Percentiles rank a stretch among this genome's conserved stretches.
phyloP scores from a whole-genome alignment of 2,113 vertebrate species.

The Terrapene triunguis region DNA sequence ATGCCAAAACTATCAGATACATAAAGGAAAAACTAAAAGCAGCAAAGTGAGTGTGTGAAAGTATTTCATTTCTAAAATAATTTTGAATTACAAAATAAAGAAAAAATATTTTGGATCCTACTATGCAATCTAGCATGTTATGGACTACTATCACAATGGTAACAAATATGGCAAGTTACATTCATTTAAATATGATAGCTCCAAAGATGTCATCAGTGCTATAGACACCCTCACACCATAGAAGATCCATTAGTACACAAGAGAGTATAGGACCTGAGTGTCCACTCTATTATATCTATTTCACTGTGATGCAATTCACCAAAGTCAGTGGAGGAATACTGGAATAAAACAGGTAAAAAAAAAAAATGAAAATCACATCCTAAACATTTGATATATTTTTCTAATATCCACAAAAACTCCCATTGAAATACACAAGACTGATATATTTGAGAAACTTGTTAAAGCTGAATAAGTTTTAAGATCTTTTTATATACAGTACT shows the following conservation, averaged over 20 bases:
- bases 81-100: not conserved
- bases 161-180: not conserved
- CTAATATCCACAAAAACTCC: not conserved
- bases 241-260: too few species aligned
- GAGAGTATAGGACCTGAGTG: too few species aligned
- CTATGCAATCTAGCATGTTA: not conserved
- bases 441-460: not conserved
- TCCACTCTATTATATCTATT: not conserved
- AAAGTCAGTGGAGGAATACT: not conserved
- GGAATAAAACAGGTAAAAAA: not conserved
- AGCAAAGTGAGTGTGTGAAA: not conserved
- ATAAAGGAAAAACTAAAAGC: not conserved
- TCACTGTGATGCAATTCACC: not conserved
- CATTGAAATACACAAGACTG: not conserved
- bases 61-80: not conserved
- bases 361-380: not conserved
- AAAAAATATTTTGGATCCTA: not conserved
- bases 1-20: not conserved
- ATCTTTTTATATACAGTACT: not conserved
- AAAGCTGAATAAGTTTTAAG: not conserved
- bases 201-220: too few species aligned
- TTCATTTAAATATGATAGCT: not conserved
- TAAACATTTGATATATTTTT: not conserved
- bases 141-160: not conserved
- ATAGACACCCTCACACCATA: too few species aligned